Conservation (phyloP, 2,113 vertebrate genomes). For the Cichladusa arquata region DNA sequence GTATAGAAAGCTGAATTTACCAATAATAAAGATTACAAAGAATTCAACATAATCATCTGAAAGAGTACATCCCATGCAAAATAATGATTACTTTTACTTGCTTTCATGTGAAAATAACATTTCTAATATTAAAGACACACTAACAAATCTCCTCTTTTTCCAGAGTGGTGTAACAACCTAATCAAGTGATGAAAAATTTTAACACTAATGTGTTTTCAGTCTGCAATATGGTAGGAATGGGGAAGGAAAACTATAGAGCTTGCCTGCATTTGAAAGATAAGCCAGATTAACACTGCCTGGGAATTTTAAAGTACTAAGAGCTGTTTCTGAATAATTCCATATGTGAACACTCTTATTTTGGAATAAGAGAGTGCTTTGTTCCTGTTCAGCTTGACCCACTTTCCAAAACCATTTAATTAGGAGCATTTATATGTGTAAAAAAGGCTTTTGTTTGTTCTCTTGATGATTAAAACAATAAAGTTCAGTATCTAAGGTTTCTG, state of each 20-base stretch:
- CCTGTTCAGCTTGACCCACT: conserved; percentile 45
- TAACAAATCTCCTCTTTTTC: background rate
- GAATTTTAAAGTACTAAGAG: conserved; percentile 12
- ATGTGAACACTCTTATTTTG: conserved; percentile 15
- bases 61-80: background rate
- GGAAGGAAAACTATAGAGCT: background rate
- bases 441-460: conserved; percentile 36
- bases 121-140: background rate
- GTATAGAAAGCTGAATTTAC: background rate
- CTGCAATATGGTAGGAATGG: background rate
- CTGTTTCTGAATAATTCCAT: conserved; percentile 47
- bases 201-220: background rate
- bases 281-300: background rate
- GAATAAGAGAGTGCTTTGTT: conserved; percentile 47
- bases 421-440: conserved; percentile 31
- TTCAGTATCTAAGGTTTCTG: background rate
- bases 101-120: background rate
- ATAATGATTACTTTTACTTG: background rate
- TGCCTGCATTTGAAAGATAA: conserved; percentile 29
- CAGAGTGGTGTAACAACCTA: background rate
- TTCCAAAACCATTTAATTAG: conserved; percentile 39
- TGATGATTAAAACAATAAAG: conserved; percentile 9
- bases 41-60: background rate
- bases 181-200: background rate
- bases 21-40: background rate